A percentile compares a stretch with the other conserved stretches of the same genome.
These are phyloP conservation scores for Limnephilus auricula DNA, from an alignment of 2,888 invertebrate species.

Conservation along the genomic window DNA sequence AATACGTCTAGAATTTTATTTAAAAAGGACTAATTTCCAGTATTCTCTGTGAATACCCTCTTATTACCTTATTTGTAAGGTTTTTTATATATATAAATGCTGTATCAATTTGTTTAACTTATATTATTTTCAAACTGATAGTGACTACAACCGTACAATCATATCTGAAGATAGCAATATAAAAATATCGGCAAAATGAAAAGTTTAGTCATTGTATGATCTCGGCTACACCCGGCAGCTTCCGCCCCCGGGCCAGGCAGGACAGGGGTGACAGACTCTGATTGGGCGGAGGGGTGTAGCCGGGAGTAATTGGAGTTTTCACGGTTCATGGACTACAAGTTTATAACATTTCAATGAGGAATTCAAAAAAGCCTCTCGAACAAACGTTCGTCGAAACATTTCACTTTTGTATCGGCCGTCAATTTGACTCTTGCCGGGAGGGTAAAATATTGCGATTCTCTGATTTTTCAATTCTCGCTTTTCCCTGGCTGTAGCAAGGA, in stretches of 20 bases:
- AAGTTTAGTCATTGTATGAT: neutral
- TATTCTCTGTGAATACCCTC: no score
- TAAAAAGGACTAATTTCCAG: no score
- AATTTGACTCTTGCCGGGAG: constrained; percentile 30
- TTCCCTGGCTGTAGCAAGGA: neutral
- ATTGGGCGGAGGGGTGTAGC: constrained; percentile 45
- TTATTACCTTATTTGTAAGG: no score
- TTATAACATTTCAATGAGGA: constrained; percentile 66
- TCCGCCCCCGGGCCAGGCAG: neutral
- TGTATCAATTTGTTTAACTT: neutral
- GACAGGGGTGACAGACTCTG: neutral
- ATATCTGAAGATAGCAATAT: neutral
- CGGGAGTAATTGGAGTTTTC: constrained; percentile 65
- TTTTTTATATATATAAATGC: no score
- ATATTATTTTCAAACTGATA: neutral
- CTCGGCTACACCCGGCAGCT: neutral
- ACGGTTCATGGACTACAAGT: constrained; percentile 64
- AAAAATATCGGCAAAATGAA: neutral
- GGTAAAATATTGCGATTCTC: constrained; percentile 39
- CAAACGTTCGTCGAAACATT: constrained; percentile 49
- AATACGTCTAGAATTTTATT: no score
- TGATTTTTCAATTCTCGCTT: constrained; percentile 42
- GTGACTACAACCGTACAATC: neutral
- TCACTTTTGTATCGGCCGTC: constrained; percentile 48
- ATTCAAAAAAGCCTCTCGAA: constrained; percentile 59